Conservation (phyloP, 2,797 vertebrate genomes). For the Echiichthys vipera region DNA sequence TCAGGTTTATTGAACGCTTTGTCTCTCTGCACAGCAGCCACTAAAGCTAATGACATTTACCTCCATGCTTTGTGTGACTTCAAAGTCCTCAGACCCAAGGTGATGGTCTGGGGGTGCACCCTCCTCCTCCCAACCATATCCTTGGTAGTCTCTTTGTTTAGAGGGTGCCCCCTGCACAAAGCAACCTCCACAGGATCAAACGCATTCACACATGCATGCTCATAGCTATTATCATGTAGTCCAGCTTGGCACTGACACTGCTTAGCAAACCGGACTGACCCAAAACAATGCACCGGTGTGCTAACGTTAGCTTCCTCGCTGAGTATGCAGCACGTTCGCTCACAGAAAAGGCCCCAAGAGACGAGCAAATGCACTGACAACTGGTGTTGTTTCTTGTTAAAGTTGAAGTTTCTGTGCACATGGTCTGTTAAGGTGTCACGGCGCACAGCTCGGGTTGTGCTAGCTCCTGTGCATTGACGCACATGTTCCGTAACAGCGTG, state of each 20-base stretch:
- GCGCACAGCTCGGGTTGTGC: not conserved
- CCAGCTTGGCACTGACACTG: not conserved
- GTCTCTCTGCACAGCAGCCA: not conserved
- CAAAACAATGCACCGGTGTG: conserved; percentile 50
- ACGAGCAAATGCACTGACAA: too few species aligned
- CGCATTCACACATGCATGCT: not conserved
- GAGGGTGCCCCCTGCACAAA: conserved; percentile 12
- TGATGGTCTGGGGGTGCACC: conserved; percentile 23
- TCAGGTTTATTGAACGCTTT: not conserved
- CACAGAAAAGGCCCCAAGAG: too few species aligned
- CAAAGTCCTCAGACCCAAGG: conserved; percentile 35
- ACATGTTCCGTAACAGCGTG: conserved; percentile 79
- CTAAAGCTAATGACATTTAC: conserved; percentile 14
- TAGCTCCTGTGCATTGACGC: conserved; percentile 48
- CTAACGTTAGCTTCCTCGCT: conserved; percentile 50
- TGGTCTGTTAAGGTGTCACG: not conserved
- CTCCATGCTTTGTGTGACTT: not conserved
- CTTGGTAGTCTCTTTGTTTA: conserved; percentile 22
- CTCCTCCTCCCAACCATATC: not conserved
- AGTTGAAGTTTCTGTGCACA: rapidly evolving
- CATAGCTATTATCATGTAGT: not conserved
- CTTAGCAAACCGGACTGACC: conserved; percentile 8
- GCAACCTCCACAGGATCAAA: not conserved
- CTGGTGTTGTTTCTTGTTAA: not conserved
- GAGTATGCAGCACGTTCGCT: not conserved